These are phyloP conservation scores for Crotalus viridis DNA, from an alignment of 2,113 vertebrate genomes.

Conservation along the genomic window DNA sequence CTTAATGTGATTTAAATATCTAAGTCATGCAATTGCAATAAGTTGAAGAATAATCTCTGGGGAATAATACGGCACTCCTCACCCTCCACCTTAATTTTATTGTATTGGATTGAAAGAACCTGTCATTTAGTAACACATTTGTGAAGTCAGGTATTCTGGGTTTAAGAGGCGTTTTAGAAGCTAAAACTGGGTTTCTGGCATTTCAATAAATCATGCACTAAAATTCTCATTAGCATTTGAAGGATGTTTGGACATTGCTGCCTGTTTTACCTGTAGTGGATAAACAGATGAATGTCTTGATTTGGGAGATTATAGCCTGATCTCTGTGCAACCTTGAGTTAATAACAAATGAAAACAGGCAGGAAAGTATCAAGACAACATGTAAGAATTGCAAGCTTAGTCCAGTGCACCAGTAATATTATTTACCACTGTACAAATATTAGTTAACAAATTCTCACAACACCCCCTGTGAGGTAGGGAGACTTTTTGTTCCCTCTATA, in stretches of 20 bases:
- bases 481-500: conserved; percentile 42
- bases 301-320: conserved; percentile 18
- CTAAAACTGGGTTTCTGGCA: background rate
- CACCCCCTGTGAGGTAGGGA: conserved; percentile 67
- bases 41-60: background rate
- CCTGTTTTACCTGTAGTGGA: background rate
- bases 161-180: background rate
- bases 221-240: background rate
- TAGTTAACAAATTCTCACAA: conserved; percentile 65
- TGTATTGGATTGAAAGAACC: background rate
- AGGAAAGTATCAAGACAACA: conserved; percentile 45
- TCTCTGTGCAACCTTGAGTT: conserved; percentile 20
- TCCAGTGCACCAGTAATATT: conserved; percentile 55
- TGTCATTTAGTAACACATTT: background rate
- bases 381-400: conserved; percentile 56
- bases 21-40: background rate
- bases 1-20: background rate
- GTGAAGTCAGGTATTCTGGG: background rate
- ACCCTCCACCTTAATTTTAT: background rate
- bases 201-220: background rate
- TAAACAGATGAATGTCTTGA: background rate
- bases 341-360: conserved; percentile 38
- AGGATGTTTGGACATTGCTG: background rate
- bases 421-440: conserved; percentile 63
- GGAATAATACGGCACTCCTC: background rate